Evolutionary conservation across 2,888 invertebrate species (phyloP), one percentile per base, ranked within the genome.

Genomic region (Notodonta ziczac): DNA sequence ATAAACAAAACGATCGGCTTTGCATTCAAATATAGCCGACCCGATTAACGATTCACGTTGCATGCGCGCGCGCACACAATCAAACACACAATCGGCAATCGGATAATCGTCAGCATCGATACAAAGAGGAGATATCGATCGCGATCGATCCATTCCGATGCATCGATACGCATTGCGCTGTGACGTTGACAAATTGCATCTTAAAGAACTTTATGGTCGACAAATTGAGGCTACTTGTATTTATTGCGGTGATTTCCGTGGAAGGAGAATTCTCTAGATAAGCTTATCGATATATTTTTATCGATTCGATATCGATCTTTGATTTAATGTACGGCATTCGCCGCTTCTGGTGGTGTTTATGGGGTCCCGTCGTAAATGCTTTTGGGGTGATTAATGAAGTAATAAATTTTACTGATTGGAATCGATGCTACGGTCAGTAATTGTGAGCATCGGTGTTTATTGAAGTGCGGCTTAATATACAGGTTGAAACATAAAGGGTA

Each of bases 181-280:
- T 81, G 90, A 92, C 91, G 83, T 88, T 89, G 91, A 92, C 90
- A 91, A 91, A 92, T 91, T 86, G 86, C 86, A 80, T 79, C 81
- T 86, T 83, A 79, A 79, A 75, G 74, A 78, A 85, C 72, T 88
- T 90, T 89, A 89, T 83, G 81, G 84, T 76, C 76, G 87, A 89
- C 91, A 89, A 91, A 91, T 91, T 91, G 90, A 86, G 83, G 86
- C 83, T 86, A 82, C 85, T 80, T 67, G 85, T 86, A 86, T 88
- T 88, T 88, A 87, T 86, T 80, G 74, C 76, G 72, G 78, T 57
- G 70, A 76, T 75, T 80, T 76, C 70, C 66, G 63, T 67, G 66
- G 76, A 70, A 77, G 66, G 68, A 39, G 79, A 81, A 81, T 82
- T 81, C 72, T 76, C 67, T 68, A 74, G 80, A 78, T 80, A 80